Conservation (phyloP, 2,797 vertebrate species). For the Podargus strigoides region DNA sequence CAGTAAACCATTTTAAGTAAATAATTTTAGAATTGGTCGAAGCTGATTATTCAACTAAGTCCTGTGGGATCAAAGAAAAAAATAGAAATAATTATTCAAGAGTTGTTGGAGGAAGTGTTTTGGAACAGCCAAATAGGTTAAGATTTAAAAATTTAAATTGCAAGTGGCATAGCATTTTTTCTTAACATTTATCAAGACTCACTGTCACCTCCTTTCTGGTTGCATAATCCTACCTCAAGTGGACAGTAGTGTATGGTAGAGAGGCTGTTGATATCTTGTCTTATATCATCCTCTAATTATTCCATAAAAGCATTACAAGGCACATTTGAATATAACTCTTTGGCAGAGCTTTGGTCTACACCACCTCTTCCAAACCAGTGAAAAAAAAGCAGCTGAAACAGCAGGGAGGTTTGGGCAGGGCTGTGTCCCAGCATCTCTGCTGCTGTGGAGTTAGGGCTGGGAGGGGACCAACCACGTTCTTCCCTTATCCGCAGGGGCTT, state of each 20-base stretch:
- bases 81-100: neutral
- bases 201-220: neutral
- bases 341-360: neutral
- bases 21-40: neutral
- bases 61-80: neutral
- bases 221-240: too few species aligned
- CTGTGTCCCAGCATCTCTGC: neutral
- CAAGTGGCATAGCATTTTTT: neutral
- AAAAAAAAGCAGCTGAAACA: neutral
- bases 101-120: neutral
- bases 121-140: neutral
- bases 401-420: neutral
- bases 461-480: rapidly evolving
- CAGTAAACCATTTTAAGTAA: neutral
- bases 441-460: neutral
- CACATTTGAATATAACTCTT: neutral
- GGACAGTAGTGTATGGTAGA: neutral
- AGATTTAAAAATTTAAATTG: neutral
- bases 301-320: neutral
- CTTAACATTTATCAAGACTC: neutral
- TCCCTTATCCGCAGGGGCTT: neutral
- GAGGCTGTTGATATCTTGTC: neutral
- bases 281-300: neutral
- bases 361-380: neutral
- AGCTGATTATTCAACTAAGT: neutral